Conservation (phyloP, 2,113 vertebrate species). For the Semicossyphus pulcher region DNA sequence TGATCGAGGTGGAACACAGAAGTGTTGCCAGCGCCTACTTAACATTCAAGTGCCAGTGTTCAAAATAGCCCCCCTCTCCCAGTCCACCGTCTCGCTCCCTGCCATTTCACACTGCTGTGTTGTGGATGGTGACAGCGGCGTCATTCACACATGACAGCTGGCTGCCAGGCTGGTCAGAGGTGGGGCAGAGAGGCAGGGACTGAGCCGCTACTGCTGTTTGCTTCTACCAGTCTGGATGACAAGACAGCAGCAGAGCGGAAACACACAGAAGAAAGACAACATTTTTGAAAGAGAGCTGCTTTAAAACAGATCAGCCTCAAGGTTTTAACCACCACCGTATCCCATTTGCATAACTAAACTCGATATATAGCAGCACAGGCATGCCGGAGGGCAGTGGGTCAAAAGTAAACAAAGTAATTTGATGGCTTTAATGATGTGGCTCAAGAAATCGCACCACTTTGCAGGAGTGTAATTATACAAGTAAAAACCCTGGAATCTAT, state of each 20-base stretch:
- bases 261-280: neutral
- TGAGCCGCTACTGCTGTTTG: constrained; percentile 22
- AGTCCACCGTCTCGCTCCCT: constrained; percentile 34
- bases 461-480: neutral
- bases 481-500: neutral
- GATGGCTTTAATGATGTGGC: neutral
- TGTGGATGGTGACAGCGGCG: constrained; percentile 56
- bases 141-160: constrained; percentile 79
- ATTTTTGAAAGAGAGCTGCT: neutral
- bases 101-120: constrained; percentile 71
- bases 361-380: neutral
- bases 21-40: constrained; percentile 54
- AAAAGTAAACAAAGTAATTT: constrained; percentile 10
- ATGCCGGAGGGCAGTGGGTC: neutral
- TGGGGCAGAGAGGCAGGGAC: constrained; percentile 25
- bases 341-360: neutral
- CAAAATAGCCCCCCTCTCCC: constrained; percentile 56
- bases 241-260: neutral
- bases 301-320: neutral
- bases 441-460: neutral
- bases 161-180: constrained; percentile 50
- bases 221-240: constrained; percentile 24
- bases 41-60: constrained; percentile 62
- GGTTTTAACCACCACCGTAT: neutral
- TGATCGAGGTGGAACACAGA: constrained; percentile 33